Evolutionary conservation across 2,797 vertebrate genomes (phyloP).

Genomic region (Ptychadena robeensis): DNA sequence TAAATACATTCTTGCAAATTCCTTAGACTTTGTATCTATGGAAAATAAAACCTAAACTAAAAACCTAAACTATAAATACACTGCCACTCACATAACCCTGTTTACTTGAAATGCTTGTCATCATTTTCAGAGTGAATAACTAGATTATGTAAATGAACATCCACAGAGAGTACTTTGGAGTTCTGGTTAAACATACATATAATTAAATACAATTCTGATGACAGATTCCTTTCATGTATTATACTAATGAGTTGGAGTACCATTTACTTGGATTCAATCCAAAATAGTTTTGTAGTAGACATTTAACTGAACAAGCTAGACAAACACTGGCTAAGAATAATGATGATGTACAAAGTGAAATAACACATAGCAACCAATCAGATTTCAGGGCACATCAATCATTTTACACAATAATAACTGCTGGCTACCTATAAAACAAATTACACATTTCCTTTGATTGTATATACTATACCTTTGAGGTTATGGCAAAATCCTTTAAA

Average conservation of each 20-base stretch:
- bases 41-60: neutral
- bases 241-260: conserved; percentile 26
- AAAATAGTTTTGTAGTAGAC: conserved; percentile 26
- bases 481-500: neutral
- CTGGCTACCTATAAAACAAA: neutral
- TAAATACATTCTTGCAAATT: too few species aligned
- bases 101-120: neutral
- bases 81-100: neutral
- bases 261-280: conserved; percentile 13
- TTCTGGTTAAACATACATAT: conserved; percentile 13
- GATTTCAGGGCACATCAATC: neutral
- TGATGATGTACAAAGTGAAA: neutral
- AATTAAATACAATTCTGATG: conserved; percentile 28
- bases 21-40: too few species aligned
- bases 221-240: conserved; percentile 23
- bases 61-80: neutral
- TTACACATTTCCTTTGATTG: too few species aligned
- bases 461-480: too few species aligned
- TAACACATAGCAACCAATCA: neutral
- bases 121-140: neutral
- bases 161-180: neutral
- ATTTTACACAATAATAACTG: neutral
- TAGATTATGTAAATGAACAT: conserved; percentile 27
- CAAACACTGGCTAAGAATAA: neutral
- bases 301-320: neutral